Evolutionary conservation across 2,888 invertebrate species (phyloP), one percentile per base, ranked within the genome.

Genomic region (Itoplectis maculator): DNA sequence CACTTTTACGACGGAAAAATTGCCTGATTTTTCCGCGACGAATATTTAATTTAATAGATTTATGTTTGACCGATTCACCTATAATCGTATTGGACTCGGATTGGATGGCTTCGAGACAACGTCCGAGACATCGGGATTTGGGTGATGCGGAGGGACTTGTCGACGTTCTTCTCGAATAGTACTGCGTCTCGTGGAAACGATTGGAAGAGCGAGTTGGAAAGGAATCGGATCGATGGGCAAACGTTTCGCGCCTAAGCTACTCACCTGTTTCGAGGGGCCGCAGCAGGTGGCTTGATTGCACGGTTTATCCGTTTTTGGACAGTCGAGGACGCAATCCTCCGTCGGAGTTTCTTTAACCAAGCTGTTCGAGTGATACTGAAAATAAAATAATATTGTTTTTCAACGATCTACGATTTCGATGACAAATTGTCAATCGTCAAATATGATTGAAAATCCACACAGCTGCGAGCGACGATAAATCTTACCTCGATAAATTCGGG

Each of bases 401-500:
- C 15, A n/a, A n/a, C 47, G 20, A 20, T 9, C 0, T 6, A 49
- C 18, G 5, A 13, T 54, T 54, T 54, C 37, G 7, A 51, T 18
- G 9, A 37, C 49, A 13, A 63, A 51, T 61, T 7, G 40, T 51
- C 15, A 7, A 69, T 18, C 23, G 54, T 29, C 29, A 5, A 29
- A 29, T 29, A 29, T 5, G 29, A 29, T n/a, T n/a, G n/a, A 29
- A 29, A 29, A 29, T 3, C 29, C 29, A 29, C 29, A 29, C 29
- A 29, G 47, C 15, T n/a, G 47, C n/a, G n/a, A n/a, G n/a, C n/a
- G n/a, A n/a, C n/a, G 15, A 5, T n/a, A 7, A 37, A 45, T 3
- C 79, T 95, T 89, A 97, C 95, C 92, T 99, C 98, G 69, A 98
- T 96, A 93, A 99, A 99, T 94, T 99, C 99, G 0, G 99, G 99